Base-by-base conservation (phyloP, 2,797 vertebrate species). In the Sebastes taczanowskii region DNA sequence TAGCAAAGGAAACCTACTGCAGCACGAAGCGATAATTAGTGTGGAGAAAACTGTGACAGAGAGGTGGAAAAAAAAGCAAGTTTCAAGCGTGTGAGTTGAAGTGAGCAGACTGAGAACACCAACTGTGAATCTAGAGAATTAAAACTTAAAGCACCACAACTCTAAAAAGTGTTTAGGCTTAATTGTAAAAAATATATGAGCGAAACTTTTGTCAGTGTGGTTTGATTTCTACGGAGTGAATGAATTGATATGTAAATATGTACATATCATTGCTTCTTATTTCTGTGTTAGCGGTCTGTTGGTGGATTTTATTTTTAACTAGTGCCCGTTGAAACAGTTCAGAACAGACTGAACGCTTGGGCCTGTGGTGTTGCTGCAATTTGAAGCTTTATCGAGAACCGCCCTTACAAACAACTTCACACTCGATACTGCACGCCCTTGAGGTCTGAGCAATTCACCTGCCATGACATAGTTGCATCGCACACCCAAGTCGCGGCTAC, bases 311-410 rank as follows among this genome's bases (percentile, higher is more conserved):
- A 42, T 0, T 42, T 42, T 42, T 42, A 0, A 42, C 13, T 42
- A 42, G 13, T 16, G 38, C 14, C 38, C 6, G 5, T 42, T 42
- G 5, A 42, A 42, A 42, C 38, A 3, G 14, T 42, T 42, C 38
- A 16, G 14, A 42, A 42, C 14, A 16, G 38, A 42, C 38, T 16
- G 14, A 42, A 42, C 0, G 0, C 38, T 42, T 42, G 6, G 38
- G 0, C 35, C 35, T 38, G 35, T 38, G 13, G 1, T 38, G 35
- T 1, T 38, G 35, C 35, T 0, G 0, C 35, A 14, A 38, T 23
- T 23, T 38, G 35, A 2, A 38, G 35, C 35, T 38, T 14, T 38
- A 5, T 14, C 13, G 35, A 38, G 35, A 38, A 0, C 13, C 35
- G 13, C 35, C 0, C 35, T 38, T 38, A 38, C 13, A 38, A 38